These are phyloP conservation scores for Larimichthys polyactis DNA, from an alignment of 2,113 vertebrate genomes.

Conservation along the genomic window DNA sequence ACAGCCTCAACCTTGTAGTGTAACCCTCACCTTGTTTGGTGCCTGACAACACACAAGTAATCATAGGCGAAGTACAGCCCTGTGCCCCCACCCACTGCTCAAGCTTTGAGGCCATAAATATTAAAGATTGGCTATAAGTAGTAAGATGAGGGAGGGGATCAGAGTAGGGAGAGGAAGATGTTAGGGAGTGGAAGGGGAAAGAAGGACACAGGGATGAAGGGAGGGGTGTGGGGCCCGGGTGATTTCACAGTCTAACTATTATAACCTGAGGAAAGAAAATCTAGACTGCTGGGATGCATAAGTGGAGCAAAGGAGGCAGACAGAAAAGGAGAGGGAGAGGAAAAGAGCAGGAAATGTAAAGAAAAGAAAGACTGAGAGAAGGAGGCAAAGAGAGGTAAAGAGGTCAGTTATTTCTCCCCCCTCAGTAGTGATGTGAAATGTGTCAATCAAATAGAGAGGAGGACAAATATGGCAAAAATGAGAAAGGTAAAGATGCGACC, in stretches of 20 bases:
- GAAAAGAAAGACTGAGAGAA: constrained; percentile 22
- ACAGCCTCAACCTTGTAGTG: constrained; percentile 33
- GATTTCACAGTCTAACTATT: constrained; percentile 91
- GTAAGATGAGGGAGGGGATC: constrained; percentile 65
- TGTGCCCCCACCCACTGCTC: constrained; percentile 60
- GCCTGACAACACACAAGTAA: constrained; percentile 71
- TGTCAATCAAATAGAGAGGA: constrained; percentile 38
- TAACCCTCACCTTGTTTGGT: constrained; percentile 50
- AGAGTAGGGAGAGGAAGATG: constrained; percentile 56
- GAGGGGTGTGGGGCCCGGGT: constrained; percentile 69
- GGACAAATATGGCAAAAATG: constrained; percentile 9
- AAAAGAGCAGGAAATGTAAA: constrained; percentile 50
- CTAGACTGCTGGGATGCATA: constrained; percentile 77
- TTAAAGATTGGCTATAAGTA: constrained; percentile 83
- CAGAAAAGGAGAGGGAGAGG: constrained; percentile 41
- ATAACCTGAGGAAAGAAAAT: constrained; percentile 85
- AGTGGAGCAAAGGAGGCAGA: constrained; percentile 70
- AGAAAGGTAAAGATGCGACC: background rate
- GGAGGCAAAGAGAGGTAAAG: constrained; percentile 33
- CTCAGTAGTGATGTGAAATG: constrained; percentile 29
- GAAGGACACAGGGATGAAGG: constrained; percentile 62
- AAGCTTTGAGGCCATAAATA: constrained; percentile 83
- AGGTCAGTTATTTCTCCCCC: constrained; percentile 6
- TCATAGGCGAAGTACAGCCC: constrained; percentile 54
- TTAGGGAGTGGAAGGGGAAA: constrained; percentile 62